phyloP scores from a whole-genome alignment of 2,888 invertebrate species.

The Idaea straminata region DNA sequence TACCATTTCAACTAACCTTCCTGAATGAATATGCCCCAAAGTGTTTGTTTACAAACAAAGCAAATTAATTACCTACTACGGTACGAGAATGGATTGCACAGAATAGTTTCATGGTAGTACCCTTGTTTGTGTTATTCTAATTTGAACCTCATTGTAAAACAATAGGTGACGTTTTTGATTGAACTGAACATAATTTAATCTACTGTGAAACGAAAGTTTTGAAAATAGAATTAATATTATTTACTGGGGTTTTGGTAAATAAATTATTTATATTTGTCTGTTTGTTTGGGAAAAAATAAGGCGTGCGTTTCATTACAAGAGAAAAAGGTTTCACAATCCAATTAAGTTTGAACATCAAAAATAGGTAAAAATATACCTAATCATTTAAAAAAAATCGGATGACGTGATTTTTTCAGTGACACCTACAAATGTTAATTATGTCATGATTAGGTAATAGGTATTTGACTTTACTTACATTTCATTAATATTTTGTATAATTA shows the following conservation, averaged over 20 bases:
- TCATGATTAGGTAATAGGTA: too few species aligned
- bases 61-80: slow-evolving; percentile 1
- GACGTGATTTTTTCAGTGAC: too few species aligned
- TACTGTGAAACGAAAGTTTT: background rate
- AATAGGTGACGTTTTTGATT: slow-evolving; percentile 17
- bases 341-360: too few species aligned
- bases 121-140: background rate
- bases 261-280: background rate
- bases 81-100: background rate
- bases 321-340: too few species aligned
- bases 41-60: background rate
- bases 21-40: background rate
- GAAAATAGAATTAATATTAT: background rate
- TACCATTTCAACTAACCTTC: background rate
- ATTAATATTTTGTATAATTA: too few species aligned
- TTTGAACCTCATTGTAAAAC: slow-evolving; percentile 5
- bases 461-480: too few species aligned
- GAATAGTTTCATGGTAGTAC: slow-evolving; percentile 5
- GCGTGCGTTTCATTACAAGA: too few species aligned
- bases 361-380: too few species aligned
- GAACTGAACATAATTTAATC: slow-evolving; percentile 4
- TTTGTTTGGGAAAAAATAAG: too few species aligned
- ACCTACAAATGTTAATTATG: too few species aligned
- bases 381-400: too few species aligned
- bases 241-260: background rate